phyloP scores from a whole-genome alignment of 2,797 vertebrate species.

The Carcharodon carcharias region DNA sequence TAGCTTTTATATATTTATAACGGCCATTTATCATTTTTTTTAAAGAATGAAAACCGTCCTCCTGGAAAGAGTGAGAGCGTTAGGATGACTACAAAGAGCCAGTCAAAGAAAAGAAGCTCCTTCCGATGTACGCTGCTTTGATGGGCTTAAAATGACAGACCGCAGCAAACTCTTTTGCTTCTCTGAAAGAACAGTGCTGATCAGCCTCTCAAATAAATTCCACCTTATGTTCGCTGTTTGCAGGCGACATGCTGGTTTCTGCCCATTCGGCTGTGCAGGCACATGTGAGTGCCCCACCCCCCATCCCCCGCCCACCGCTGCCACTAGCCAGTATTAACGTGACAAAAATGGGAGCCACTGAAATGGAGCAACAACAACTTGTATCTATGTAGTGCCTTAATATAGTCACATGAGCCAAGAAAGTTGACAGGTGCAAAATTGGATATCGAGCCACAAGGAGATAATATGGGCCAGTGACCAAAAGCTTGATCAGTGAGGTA shows the following conservation, averaged over 20 bases:
- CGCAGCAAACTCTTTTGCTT: slow-evolving; percentile 63
- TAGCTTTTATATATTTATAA: neutral
- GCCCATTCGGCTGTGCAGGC: neutral
- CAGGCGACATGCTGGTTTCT: slow-evolving; percentile 26
- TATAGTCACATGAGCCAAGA: too few relatives aligned
- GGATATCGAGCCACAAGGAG: too few relatives aligned
- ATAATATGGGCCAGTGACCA: too few relatives aligned
- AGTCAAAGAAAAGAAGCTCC: slow-evolving; percentile 89
- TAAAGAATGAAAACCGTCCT: slow-evolving; percentile 76
- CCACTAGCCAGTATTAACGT: neutral
- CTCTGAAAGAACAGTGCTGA: slow-evolving; percentile 63
- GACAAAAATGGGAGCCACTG: slow-evolving; percentile 53
- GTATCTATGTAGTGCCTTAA: too few relatives aligned
- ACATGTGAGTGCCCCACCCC: neutral
- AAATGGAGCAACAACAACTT: slow-evolving; percentile 47
- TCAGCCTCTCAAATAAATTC: slow-evolving; percentile 59
- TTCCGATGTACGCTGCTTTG: slow-evolving; percentile 90
- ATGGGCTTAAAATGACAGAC: slow-evolving; percentile 63
- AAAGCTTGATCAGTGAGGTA: too few relatives aligned
- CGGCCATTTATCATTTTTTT: slow-evolving; percentile 44
- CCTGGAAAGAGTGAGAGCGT: slow-evolving; percentile 76
- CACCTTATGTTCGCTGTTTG: slow-evolving; percentile 53
- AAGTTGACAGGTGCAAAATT: too few relatives aligned
- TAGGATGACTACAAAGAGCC: slow-evolving; percentile 88
- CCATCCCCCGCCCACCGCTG: too few relatives aligned